phyloP scores from a whole-genome alignment of 2,797 vertebrate genomes.

The Scolopax rusticola region DNA sequence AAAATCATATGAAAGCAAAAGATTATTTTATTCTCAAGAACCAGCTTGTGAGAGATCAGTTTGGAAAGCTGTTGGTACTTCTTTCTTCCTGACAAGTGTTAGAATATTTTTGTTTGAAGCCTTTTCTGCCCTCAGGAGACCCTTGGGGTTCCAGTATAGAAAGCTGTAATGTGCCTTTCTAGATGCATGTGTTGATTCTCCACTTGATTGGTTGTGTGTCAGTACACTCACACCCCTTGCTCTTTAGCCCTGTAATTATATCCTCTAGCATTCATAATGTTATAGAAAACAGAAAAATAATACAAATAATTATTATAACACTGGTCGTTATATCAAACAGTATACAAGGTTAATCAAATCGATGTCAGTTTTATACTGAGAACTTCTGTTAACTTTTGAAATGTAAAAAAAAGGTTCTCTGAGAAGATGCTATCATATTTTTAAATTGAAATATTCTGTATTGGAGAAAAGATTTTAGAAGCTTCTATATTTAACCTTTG shows the following conservation, averaged over 20 bases:
- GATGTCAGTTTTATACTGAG: background rate
- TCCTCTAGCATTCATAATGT: background rate
- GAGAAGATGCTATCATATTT: background rate
- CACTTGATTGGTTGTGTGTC: background rate
- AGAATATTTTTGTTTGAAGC: background rate
- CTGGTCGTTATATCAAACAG: rapidly evolving
- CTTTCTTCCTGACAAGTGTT: background rate
- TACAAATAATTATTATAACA: background rate
- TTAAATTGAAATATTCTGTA: background rate
- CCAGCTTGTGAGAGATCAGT: background rate
- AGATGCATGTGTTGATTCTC: background rate
- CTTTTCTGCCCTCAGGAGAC: background rate
- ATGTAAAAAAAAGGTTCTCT: background rate
- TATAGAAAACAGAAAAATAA: background rate
- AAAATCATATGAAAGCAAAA: background rate
- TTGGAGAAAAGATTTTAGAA: background rate
- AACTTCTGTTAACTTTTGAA: background rate
- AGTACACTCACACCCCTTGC: background rate
- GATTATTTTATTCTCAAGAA: background rate
- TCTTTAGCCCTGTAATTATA: background rate
- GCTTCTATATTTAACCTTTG: background rate
- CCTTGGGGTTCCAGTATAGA: background rate
- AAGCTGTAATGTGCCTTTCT: background rate
- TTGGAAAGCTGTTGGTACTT: background rate
- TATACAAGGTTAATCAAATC: background rate